Conservation (phyloP, 2,797 vertebrate species). For the Parotocinclus haroldoi region DNA sequence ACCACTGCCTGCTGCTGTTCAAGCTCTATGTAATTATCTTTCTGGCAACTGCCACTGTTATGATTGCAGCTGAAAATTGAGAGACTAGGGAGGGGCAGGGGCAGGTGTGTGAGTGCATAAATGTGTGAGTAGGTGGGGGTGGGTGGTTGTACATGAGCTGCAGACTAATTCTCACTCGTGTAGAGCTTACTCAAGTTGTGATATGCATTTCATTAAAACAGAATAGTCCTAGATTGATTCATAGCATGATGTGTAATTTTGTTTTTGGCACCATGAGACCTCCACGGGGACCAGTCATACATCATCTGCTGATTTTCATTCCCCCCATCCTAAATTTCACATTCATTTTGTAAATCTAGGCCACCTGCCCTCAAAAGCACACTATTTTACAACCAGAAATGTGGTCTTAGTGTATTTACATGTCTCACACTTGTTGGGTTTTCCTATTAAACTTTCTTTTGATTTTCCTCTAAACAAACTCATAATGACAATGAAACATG, state of each 20-base stretch:
- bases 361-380: neutral
- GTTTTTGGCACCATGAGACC: conserved; percentile 25
- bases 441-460: conserved; percentile 1
- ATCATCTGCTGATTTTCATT: conserved; percentile 40
- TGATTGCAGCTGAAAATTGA: conserved; percentile 65
- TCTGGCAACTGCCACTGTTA: conserved; percentile 58
- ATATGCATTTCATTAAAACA: conserved; percentile 50
- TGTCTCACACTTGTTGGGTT: neutral
- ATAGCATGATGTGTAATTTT: conserved; percentile 41
- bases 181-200: conserved; percentile 36
- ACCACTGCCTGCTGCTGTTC: conserved; percentile 44
- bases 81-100: conserved; percentile 61
- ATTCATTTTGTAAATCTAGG: conserved; percentile 21
- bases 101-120: conserved; percentile 33
- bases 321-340: conserved; percentile 30
- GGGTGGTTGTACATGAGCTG: neutral
- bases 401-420: neutral
- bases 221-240: conserved; percentile 45
- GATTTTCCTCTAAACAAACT: conserved; percentile 37
- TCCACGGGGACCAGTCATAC: conserved; percentile 40
- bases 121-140: conserved; percentile 13
- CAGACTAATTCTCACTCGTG: conserved; percentile 39
- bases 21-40: conserved; percentile 71
- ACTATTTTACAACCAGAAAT: neutral
- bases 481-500: neutral